Conservation (phyloP, 2,113 vertebrate species). For the Eulacestoma nigropectus region DNA sequence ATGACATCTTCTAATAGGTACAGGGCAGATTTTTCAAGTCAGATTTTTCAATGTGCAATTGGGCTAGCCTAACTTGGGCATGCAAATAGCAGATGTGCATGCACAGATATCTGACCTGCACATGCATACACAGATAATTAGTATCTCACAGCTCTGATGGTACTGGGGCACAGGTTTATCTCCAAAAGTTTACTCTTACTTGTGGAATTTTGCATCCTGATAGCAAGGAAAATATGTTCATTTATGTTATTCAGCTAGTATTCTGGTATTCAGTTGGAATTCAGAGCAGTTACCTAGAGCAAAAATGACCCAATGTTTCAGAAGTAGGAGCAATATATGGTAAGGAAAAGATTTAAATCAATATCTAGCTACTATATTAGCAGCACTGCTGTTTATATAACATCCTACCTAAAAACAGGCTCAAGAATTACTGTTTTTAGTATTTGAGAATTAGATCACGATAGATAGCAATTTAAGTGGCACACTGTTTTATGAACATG, state of each 20-base stretch:
- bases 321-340: background rate
- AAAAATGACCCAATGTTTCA: background rate
- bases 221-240: background rate
- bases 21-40: conserved; percentile 7
- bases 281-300: background rate
- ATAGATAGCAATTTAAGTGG: background rate
- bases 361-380: background rate
- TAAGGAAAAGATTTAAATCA: background rate
- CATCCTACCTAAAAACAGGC: background rate
- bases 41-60: background rate
- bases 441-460: conserved; percentile 19
- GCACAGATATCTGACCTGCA: background rate
- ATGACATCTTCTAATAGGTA: background rate
- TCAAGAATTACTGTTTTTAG: background rate
- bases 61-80: background rate
- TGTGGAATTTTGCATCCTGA: conserved; percentile 3
- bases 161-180: background rate
- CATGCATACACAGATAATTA: background rate
- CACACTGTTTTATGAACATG: background rate
- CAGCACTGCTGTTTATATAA: background rate
- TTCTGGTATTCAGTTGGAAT: background rate
- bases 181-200: background rate
- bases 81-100: background rate
- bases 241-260: background rate
- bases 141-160: background rate